phyloP scores from a whole-genome alignment of 1,140 invertebrate species.

The Anthonomus grandis region DNA sequence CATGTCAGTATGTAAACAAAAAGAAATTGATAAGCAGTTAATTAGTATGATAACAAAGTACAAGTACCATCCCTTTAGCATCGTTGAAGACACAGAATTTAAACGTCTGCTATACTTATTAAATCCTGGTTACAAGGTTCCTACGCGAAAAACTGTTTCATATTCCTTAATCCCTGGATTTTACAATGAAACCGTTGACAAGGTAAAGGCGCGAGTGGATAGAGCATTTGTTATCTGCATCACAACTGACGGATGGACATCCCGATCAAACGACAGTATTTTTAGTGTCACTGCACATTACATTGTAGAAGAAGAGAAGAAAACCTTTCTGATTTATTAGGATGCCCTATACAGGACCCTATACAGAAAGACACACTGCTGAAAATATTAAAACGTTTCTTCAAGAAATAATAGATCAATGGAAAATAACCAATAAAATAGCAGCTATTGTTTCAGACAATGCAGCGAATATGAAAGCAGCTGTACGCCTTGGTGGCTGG shows the following conservation, averaged over 20 bases:
- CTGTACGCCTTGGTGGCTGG: constrained; percentile 1
- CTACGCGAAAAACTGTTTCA: constrained; percentile 12
- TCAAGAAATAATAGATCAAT: background rate
- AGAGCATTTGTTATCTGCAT: background rate
- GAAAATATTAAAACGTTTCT: constrained; percentile 1
- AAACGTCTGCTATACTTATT: background rate
- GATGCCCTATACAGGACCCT: background rate
- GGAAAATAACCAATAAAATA: constrained; percentile 9
- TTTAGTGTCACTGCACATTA: no score
- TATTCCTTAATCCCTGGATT: background rate
- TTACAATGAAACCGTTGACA: background rate
- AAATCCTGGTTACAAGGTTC: constrained; percentile 10
- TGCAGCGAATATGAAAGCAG: constrained; percentile 17
- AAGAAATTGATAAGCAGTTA: constrained; percentile 16
- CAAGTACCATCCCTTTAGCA: constrained; percentile 14
- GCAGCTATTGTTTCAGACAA: constrained; percentile 9
- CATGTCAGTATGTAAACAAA: constrained; percentile 1
- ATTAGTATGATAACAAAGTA: constrained; percentile 12
- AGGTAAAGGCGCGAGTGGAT: background rate
- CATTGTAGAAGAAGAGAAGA: constrained; percentile 8
- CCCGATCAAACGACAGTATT: constrained; percentile 6
- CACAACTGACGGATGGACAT: constrained; percentile 20
- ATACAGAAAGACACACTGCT: constrained; percentile 15
- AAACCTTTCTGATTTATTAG: constrained; percentile 5
- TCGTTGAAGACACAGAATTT: constrained; percentile 17